Evolutionary conservation across 1,140 invertebrate species (phyloP).

Genomic region (Drosophila orosa): DNA sequence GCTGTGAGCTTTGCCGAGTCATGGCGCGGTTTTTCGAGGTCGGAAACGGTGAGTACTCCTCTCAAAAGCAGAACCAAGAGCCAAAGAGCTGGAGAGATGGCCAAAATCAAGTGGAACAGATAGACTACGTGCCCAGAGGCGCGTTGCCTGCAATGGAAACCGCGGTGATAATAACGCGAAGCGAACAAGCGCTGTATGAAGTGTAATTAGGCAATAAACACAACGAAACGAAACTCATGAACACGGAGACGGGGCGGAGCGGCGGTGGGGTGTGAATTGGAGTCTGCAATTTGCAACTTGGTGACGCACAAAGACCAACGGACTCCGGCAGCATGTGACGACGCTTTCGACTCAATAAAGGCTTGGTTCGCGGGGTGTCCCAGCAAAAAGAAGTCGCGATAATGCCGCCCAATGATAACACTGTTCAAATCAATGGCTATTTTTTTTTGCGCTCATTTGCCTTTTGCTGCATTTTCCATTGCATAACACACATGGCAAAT

Average conservation of each 20-base stretch:
- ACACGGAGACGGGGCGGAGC: neutral
- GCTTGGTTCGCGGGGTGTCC: conserved; percentile 21
- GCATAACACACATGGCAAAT: conserved; percentile 47
- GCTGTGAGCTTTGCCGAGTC: conserved; percentile 48
- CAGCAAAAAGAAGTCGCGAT: conserved; percentile 26
- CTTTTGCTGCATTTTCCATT: conserved; percentile 42
- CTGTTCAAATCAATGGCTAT: conserved; percentile 21
- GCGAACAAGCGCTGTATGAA: conserved; percentile 17
- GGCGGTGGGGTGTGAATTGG: conserved; percentile 17
- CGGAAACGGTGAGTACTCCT: conserved; percentile 29
- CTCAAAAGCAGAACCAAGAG: conserved; percentile 37
- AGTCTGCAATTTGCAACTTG: conserved; percentile 32
- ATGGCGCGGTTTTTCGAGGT: conserved; percentile 38
- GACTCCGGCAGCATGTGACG: conserved; percentile 58
- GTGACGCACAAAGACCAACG: conserved; percentile 66
- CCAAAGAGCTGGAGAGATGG: conserved; percentile 49
- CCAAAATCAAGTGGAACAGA: conserved; percentile 28
- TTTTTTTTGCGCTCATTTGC: conserved; percentile 13
- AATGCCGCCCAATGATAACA: conserved; percentile 25
- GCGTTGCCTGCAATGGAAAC: conserved; percentile 53
- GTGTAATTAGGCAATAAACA: conserved; percentile 72
- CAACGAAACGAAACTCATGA: conserved; percentile 8
- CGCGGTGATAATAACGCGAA: conserved; percentile 49
- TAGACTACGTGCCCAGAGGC: conserved; percentile 68
- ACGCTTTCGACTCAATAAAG: conserved; percentile 2